Base-by-base conservation (phyloP, 2,113 vertebrate species). In the Euleptes europaea region DNA sequence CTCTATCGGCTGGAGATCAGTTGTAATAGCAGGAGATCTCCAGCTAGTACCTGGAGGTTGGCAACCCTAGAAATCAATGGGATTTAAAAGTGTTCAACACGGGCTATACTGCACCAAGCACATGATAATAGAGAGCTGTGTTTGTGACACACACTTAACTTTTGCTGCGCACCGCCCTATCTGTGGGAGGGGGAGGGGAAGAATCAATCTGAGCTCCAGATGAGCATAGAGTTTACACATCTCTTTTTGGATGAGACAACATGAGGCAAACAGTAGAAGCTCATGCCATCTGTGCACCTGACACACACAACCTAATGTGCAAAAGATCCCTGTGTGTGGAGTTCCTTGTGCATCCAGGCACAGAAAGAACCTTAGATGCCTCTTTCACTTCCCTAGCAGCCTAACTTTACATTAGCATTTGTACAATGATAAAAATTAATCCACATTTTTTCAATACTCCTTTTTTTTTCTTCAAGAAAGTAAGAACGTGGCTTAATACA, bases 361-460 rank as follows among this genome's bases (percentile, higher is more conserved):
- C 15, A 60, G 10, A 60, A 19, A 33, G 40, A 72, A 28, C 1
- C 28, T 60, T 31, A 12, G 23, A 47, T 42, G n/a, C 8, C 47
- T 80, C 77, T 80, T 88, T 88, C 84, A 14, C 15, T 60, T 88
- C 72, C 88, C 90, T 91, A 93, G 82, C 78, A 72, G 91, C 85
- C 67, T 87, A 94, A 70, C 84, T 73, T 85, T 31, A 87, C 86
- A 88, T 90, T 33, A 84, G 74, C 92, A 78, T 89, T 57, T 82
- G 84, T 82, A 90, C 86, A 93, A 93, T 88, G 91, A 90, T 87
- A 93, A 84, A 92, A 91, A 92, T 23, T 77, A 69, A 40, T 44
- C 40, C 54, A 85, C 35, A 31, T 49, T 94, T 89, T 82, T 94
- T 96, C 96, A 57, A 95, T 95, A 93, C 82, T 94, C 88, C 90